These are phyloP conservation scores for Lamproptera curius DNA, from an alignment of 2,888 invertebrate species.

Conservation along the genomic window DNA sequence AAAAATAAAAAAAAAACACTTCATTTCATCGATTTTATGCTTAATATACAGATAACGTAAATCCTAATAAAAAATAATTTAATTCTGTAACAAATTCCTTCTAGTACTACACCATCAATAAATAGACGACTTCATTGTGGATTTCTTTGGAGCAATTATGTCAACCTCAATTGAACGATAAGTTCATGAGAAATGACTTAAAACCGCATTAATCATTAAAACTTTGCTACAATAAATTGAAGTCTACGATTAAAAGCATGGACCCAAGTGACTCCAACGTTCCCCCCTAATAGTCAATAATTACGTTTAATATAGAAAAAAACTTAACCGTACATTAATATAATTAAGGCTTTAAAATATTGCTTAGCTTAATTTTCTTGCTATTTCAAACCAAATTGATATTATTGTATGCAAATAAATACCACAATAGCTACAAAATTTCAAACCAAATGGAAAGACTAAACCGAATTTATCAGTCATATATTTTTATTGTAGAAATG, in stretches of 20 bases:
- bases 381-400: conserved; percentile 35
- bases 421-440: no score
- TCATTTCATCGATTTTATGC: conserved; percentile 56
- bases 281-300: neutral
- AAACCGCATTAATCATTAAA: neutral
- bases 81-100: conserved; percentile 63
- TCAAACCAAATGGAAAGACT: neutral
- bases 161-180: conserved; percentile 28
- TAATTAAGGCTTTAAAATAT: conserved; percentile 37
- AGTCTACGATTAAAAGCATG: neutral
- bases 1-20: conserved; percentile 52
- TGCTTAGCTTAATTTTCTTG: conserved; percentile 57
- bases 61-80: conserved; percentile 66
- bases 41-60: conserved; percentile 72
- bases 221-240: conserved; percentile 1
- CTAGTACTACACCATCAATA: conserved; percentile 68
- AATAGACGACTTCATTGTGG: conserved; percentile 68
- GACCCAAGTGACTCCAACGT: neutral
- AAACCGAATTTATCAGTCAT: neutral
- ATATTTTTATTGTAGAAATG: no score
- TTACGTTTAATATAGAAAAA: neutral
- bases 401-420: no score
- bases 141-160: conserved; percentile 52
- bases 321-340: conserved; percentile 27
- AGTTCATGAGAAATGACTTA: neutral